Base-by-base conservation (phyloP, 2,113 vertebrate species). In the Sander vitreus region DNA sequence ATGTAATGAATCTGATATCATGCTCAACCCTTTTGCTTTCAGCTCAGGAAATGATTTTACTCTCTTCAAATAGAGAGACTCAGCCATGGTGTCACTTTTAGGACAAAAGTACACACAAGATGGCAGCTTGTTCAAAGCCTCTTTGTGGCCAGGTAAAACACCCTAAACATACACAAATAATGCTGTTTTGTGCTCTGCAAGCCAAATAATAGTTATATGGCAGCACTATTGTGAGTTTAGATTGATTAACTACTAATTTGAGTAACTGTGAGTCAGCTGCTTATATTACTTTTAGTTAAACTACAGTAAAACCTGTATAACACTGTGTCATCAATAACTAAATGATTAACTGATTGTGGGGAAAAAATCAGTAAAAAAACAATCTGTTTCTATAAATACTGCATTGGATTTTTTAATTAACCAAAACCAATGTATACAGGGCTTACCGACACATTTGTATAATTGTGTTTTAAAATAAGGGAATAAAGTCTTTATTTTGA, bases 1-100 rank as follows among this genome's bases (percentile, higher is more conserved):
- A 65, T 87, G 77, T 90, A 89, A 90, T 92, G 82, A 92, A 84
- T 83, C 81, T 89, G 85, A 91, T 91, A 83, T 87, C 36, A 64
- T 75, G 85, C 72, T 88, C 63, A 80, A 75, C 57, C 63, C 70
- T 53, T 78, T 79, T 71, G 51, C 81, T 85, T 71, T 69, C 70
- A 81, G 70, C 73, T 69, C 59, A 85, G 73, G 71, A 83, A 90
- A 89, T 85, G 11, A 88, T 86, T 73, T 72, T 59, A 45, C 11
- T 70, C 45, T 69, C 33, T 73, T 80, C 69, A 80, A 90, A 85
- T 75, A 80, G 76, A 80, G 66, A 59, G 54, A 84, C 39, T 53
- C 36, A 45, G 36, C 33, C 23, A n/a, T 33, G 47, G 64, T 78
- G 36, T 86, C 67, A 81, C 74, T 47, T 71, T 80, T n/a, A 76